Base-by-base conservation (phyloP, 2,888 invertebrate genomes). In the Zelleria hepariella region DNA sequence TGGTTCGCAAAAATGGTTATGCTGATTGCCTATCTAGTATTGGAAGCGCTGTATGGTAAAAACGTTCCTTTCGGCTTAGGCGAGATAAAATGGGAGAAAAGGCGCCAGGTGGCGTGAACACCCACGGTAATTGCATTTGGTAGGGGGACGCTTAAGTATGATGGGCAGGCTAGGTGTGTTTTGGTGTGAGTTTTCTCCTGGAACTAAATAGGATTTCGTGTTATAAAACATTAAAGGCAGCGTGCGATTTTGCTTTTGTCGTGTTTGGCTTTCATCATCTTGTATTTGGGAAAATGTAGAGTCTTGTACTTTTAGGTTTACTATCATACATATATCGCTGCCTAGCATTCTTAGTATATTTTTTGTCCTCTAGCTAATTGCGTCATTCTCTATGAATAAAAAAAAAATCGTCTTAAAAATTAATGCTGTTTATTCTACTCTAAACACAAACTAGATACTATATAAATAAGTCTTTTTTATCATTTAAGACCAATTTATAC, bases 1-100 rank as follows among this genome's bases (percentile, higher is more conserved):
- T 20, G 47, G 21, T 59, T 59, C 56, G 24, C 51, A 48, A 48
- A 57, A 57, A 57, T 32, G 27, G 56, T 10, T 24, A 53, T 53
- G 53, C n/a, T 24, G 49, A 49, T 49, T 21, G 49, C 32, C 32
- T 42, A 42, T 42, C 32, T 42, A 42, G 32, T 42, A 42, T 42
- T 42, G 32, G 32, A 42, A 42, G 32, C 4, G 32, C 32, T 42
- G 32, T 42, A 42, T 42, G 32, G 32, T 2, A 42, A 42, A 10
- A 4, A 15, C n/a, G n/a, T n/a, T n/a, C n/a, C n/a, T n/a, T n/a
- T 42, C 15, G 10, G 15, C 15, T 42, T 15, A 15, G 32, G 32
- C 32, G 32, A 15, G 32, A 42, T 42, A 42, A 42, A 42, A 42
- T 42, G 32, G 32, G 32, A 10, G 32, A 42, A 42, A 42, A 42